phyloP scores from a whole-genome alignment of 53 echinoderm and acorn worm species.

The Temnopleurus reevesii region DNA sequence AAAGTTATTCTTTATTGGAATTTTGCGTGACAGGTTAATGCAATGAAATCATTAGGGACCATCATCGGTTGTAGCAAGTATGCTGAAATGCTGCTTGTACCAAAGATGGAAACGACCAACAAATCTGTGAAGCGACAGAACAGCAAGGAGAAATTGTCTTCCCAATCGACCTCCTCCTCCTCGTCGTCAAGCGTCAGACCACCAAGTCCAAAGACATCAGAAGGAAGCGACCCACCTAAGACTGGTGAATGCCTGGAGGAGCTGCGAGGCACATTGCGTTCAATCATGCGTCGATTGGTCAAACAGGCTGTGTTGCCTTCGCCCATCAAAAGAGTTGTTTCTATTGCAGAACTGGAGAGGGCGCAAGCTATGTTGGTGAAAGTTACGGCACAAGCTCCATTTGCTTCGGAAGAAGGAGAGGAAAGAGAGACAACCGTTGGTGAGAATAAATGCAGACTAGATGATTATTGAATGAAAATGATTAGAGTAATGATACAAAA shows the following conservation, averaged over 20 bases:
- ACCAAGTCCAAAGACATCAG: not conserved
- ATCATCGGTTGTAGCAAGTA: conserved; percentile 91
- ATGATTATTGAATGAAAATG: not conserved
- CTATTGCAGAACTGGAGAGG: conserved; percentile 87
- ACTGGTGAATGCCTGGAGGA: conserved; percentile 37
- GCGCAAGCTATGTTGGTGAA: conserved; percentile 95
- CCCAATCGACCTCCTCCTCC: conserved; percentile 1
- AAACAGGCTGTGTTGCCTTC: conserved; percentile 96
- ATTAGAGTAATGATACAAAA: too few species aligned
- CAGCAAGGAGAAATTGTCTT: conserved; percentile 46
- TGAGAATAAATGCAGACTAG: conserved; percentile 12
- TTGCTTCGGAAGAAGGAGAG: conserved; percentile 50
- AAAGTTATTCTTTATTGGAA: too few species aligned
- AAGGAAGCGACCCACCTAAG: not conserved
- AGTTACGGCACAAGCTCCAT: conserved; percentile 82
- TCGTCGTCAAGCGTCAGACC: not conserved
- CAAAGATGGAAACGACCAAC: conserved; percentile 54
- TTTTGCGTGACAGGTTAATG: conserved; percentile 85
- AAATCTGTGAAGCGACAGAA: conserved; percentile 59
- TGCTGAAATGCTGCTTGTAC: conserved; percentile 93
- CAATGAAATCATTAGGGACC: conserved; percentile 84
- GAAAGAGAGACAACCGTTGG: conserved; percentile 58
- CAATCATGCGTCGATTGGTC: conserved; percentile 92
- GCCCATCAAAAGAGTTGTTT: conserved; percentile 88
- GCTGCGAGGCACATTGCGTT: conserved; percentile 69